Evolutionary conservation across 2,888 invertebrate species (phyloP).

Genomic region (Camptogramma bilineatum): DNA sequence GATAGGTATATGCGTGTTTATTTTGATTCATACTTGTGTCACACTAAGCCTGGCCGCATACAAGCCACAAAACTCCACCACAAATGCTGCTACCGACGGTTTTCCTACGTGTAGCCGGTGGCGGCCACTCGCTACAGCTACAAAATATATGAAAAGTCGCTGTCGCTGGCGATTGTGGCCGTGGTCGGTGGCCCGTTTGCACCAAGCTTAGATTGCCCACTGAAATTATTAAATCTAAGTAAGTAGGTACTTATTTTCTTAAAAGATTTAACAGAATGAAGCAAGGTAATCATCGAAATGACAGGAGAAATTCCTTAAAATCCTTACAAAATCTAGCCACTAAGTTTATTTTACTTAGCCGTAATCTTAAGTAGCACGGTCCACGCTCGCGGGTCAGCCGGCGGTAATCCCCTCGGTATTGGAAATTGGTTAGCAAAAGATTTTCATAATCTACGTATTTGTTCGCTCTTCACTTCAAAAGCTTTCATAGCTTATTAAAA

Average conservation of each 20-base stretch:
- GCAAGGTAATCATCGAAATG: neutral
- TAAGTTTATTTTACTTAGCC: constrained; percentile 22
- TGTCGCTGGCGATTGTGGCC: too few species aligned
- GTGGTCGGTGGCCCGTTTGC: too few species aligned
- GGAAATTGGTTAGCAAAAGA: constrained; percentile 33
- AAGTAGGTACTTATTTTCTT: neutral
- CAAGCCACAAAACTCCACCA: too few species aligned
- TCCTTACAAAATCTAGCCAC: constrained; percentile 8
- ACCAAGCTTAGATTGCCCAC: too few species aligned
- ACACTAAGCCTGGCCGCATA: too few species aligned
- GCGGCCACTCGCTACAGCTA: too few species aligned
- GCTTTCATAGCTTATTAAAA: constrained; percentile 43
- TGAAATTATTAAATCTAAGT: too few species aligned
- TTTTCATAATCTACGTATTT: constrained; percentile 38
- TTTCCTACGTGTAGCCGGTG: too few species aligned
- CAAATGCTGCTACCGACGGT: too few species aligned
- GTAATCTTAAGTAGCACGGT: constrained; percentile 24
- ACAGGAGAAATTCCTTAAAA: neutral
- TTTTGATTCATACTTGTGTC: neutral
- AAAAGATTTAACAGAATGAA: neutral
- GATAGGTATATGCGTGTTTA: neutral
- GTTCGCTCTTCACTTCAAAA: constrained; percentile 34
- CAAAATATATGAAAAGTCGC: too few species aligned
- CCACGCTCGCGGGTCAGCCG: constrained; percentile 3
- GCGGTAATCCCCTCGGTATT: constrained; percentile 27